Conservation (phyloP, 1,140 invertebrate species). For the Pseudomyrmex sp. region DNA sequence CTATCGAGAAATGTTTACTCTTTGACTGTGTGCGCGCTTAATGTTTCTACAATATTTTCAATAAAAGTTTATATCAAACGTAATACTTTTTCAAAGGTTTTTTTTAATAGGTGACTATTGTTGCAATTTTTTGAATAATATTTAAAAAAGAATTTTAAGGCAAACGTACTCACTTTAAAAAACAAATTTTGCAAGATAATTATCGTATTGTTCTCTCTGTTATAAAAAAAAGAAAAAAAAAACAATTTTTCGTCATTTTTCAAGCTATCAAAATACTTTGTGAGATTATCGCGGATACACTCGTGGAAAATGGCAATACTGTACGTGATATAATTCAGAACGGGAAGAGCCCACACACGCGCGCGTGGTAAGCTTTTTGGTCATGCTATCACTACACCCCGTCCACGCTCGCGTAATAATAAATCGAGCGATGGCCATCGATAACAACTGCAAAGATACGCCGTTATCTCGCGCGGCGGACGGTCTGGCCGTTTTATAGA, state of each 20-base stretch:
- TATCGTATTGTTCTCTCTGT: neutral
- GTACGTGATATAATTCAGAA: constrained; percentile 70
- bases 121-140: neutral
- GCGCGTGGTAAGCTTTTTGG: constrained; percentile 66
- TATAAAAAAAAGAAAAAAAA: neutral
- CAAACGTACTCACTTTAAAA: neutral
- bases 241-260: constrained; percentile 57
- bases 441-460: constrained; percentile 82
- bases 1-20: constrained; percentile 62
- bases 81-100: too few relatives aligned
- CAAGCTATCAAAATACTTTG: constrained; percentile 58
- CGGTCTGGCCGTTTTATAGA: constrained; percentile 78
- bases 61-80: too few relatives aligned
- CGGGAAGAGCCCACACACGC: constrained; percentile 60
- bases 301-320: constrained; percentile 68
- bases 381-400: constrained; percentile 64
- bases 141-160: neutral
- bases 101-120: too few relatives aligned
- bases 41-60: too few relatives aligned
- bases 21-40: neutral
- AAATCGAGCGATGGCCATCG: constrained; percentile 82
- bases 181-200: too few relatives aligned
- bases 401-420: constrained; percentile 74
- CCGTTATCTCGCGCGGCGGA: constrained; percentile 76
- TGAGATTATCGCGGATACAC: constrained; percentile 53